Percentiles rank a stretch among this genome's conserved stretches.
phyloP scores from a whole-genome alignment of 23 tunicate species.

The Ciona savignyi region DNA sequence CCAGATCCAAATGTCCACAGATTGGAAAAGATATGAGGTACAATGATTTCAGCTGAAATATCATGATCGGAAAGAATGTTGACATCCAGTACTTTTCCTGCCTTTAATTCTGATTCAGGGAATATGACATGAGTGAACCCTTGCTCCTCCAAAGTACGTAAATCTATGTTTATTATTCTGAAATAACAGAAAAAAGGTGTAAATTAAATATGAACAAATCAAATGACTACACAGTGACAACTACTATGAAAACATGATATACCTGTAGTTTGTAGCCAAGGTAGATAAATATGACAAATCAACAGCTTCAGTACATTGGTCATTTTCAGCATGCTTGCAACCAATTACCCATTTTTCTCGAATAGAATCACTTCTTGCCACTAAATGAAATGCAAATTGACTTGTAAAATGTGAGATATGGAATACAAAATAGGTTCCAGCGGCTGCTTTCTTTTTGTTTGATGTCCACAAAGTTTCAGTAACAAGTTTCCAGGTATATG shows the following conservation, averaged over 20 bases:
- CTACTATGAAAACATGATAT: too few relatives aligned
- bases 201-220: too few relatives aligned
- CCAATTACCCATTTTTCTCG: conserved; percentile 56
- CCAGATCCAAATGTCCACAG: conserved; percentile 59
- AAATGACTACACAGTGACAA: too few relatives aligned
- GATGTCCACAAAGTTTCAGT: conserved; percentile 32
- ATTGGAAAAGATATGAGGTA: conserved; percentile 60
- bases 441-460: neutral
- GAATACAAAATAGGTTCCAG: conserved; percentile 46
- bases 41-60: neutral
- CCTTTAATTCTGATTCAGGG: conserved; percentile 14
- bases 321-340: conserved; percentile 12
- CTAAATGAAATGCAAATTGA: conserved; percentile 12
- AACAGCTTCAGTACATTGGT: conserved; percentile 30
- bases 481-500: conserved; percentile 15
- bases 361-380: conserved; percentile 22
- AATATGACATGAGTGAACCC: conserved; percentile 44
- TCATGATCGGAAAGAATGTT: conserved; percentile 36
- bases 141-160: conserved; percentile 5
- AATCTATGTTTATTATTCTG: conserved; percentile 21
- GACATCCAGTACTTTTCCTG: conserved; percentile 17
- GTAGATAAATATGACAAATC: conserved; percentile 32
- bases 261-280: conserved; percentile 8
- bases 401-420: conserved; percentile 11
- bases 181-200: too few relatives aligned